Conservation (phyloP, 2,797 vertebrate genomes). For the Acridotheres tristis region DNA sequence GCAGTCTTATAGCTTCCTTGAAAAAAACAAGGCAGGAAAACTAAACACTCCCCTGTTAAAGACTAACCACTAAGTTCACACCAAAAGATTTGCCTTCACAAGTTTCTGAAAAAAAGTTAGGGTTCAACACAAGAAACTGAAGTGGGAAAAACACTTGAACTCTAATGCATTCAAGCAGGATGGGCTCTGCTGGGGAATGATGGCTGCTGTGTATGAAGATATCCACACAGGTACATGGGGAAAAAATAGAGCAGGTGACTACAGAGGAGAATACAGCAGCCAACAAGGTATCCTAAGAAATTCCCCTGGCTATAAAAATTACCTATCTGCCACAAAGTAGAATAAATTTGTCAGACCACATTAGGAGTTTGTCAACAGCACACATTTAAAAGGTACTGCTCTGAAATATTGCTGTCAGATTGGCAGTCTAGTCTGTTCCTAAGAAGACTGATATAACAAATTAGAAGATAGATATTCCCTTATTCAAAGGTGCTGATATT, state of each 20-base stretch:
- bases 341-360: not conserved
- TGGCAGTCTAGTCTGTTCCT: not conserved
- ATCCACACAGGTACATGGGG: rapidly evolving
- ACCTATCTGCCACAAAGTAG: not conserved
- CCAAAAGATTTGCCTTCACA: not conserved
- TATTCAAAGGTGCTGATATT: not conserved
- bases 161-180: not conserved
- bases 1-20: not conserved
- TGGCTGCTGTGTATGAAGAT: not conserved
- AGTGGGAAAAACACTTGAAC: not conserved
- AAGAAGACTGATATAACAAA: not conserved
- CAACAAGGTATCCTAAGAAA: not conserved
- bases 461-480: not conserved
- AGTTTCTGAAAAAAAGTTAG: not conserved
- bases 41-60: not conserved
- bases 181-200: not conserved
- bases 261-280: not conserved
- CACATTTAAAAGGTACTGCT: not conserved
- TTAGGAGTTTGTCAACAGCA: not conserved
- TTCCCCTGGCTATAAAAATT: not conserved
- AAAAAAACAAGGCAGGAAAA: not conserved
- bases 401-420: not conserved
- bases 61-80: not conserved
- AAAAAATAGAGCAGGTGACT: not conserved
- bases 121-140: not conserved